Evolutionary conservation across 1,140 invertebrate genomes (phyloP).

Genomic region (Thrips palmi): DNA sequence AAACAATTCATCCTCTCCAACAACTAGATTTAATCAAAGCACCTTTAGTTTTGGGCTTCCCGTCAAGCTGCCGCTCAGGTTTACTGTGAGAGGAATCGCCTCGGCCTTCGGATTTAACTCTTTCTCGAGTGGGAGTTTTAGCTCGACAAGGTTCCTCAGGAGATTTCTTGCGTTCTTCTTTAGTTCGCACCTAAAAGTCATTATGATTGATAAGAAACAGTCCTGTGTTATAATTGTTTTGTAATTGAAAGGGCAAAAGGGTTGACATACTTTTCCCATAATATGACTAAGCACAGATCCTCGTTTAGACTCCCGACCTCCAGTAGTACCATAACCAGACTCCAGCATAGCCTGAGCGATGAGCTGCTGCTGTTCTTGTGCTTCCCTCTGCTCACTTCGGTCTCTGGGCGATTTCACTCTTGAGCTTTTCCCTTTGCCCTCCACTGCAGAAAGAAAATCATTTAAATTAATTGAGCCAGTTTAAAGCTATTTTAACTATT

Average conservation of each 20-base stretch:
- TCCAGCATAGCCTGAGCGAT: constrained; percentile 17
- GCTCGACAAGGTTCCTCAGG: constrained; percentile 16
- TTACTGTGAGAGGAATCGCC: no score
- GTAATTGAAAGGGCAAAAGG: not conserved
- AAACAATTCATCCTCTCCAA: no score
- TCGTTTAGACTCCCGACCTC: no score
- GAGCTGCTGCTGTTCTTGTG: constrained; percentile 20
- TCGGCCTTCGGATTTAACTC: constrained; percentile 29
- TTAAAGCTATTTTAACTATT: no score
- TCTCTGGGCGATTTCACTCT: no score
- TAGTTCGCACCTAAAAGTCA: constrained; percentile 20
- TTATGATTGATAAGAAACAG: not conserved
- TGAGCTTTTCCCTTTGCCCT: no score
- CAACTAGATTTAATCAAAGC: no score
- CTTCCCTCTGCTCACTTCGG: constrained; percentile 22
- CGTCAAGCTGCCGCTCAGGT: constrained; percentile 1
- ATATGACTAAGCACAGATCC: constrained; percentile 32
- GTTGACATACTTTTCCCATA: constrained; percentile 32
- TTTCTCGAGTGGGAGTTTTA: constrained; percentile 23
- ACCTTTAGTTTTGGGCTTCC: constrained; percentile 7
- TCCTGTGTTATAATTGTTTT: not conserved
- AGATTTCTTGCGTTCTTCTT: constrained; percentile 32
- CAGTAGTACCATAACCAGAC: no score
- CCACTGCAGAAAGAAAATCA: no score
- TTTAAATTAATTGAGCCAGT: no score